Evolutionary conservation across 2,113 vertebrate genomes (phyloP).

Genomic region (Marmota flaviventris): DNA sequence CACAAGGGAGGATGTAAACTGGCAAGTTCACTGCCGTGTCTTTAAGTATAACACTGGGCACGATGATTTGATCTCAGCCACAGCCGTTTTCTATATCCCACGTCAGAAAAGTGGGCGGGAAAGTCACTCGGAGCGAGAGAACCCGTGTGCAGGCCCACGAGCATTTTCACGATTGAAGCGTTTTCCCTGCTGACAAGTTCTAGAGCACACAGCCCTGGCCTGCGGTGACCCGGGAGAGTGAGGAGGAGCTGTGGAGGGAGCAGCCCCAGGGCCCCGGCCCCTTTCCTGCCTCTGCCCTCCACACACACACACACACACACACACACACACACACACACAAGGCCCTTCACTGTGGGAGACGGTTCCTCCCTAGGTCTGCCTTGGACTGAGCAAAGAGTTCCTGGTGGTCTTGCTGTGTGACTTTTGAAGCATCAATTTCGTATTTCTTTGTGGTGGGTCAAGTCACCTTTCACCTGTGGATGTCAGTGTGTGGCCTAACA

Average conservation of each 20-base stretch:
- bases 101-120: background rate
- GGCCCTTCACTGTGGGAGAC: background rate
- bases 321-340: accelerated
- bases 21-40: background rate
- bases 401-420: background rate
- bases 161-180: background rate
- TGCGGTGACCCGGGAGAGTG: background rate
- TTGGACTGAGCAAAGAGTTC: background rate
- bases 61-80: background rate
- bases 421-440: background rate
- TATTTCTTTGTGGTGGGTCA: background rate
- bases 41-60: background rate
- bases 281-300: background rate
- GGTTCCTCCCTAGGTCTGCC: background rate
- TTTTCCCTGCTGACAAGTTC: background rate
- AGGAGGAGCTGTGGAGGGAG: no score
- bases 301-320: accelerated
- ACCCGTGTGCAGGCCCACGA: background rate
- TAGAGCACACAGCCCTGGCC: accelerated
- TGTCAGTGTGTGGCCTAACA: background rate
- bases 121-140: background rate
- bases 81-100: background rate
- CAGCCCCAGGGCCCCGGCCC: background rate
- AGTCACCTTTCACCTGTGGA: background rate
- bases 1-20: background rate